Evolutionary conservation across 1,140 invertebrate genomes (phyloP).

Genomic region (Trypoxylus dichotomus): DNA sequence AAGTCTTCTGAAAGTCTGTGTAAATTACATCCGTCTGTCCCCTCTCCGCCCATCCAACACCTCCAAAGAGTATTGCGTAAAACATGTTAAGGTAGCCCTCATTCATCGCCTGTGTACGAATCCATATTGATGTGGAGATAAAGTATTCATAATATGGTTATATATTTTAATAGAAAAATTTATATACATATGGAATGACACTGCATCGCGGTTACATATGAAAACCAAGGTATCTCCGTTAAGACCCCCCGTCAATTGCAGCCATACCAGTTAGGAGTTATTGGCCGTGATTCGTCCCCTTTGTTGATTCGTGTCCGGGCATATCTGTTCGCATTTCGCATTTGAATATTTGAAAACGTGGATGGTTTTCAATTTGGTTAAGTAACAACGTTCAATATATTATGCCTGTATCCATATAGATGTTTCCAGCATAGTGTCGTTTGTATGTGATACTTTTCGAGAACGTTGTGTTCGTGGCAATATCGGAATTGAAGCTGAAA

Average conservation of each 20-base stretch:
- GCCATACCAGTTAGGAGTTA: background rate
- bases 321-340: background rate
- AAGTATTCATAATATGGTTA: too few species aligned
- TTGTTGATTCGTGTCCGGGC: background rate
- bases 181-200: too few species aligned
- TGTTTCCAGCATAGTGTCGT: background rate
- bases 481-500: constrained; percentile 9
- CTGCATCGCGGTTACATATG: too few species aligned
- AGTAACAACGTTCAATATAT: constrained; percentile 14
- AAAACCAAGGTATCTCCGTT: background rate
- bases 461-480: background rate
- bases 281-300: constrained; percentile 1
- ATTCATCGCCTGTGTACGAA: too few species aligned
- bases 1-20: too few species aligned
- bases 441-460: background rate
- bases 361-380: constrained; percentile 18
- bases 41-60: too few species aligned
- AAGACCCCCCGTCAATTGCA: background rate
- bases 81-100: too few species aligned
- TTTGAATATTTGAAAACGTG: constrained; percentile 16
- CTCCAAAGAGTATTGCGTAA: too few species aligned
- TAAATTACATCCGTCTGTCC: too few species aligned
- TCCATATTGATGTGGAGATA: too few species aligned
- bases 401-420: background rate
- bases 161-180: too few species aligned